Conservation (phyloP, 2,113 vertebrate genomes). For the Catagonus wagneri region DNA sequence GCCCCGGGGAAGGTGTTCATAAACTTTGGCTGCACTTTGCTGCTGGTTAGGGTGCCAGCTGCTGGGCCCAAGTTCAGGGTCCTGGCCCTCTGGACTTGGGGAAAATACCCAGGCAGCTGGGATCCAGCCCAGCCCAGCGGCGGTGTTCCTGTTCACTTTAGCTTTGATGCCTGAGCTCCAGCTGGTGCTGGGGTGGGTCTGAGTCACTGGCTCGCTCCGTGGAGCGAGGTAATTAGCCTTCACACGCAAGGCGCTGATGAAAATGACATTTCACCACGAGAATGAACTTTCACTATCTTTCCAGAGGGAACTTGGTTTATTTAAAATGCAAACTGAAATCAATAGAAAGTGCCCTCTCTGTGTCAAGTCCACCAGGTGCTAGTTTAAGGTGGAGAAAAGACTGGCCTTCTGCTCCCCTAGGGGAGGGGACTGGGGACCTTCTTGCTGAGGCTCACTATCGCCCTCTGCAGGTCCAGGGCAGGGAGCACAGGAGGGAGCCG, state of each 20-base stretch:
- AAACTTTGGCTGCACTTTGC: not conserved
- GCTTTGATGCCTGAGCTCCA: not conserved
- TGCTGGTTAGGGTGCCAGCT: not conserved
- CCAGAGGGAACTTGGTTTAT: not conserved
- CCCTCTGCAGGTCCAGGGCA: not conserved
- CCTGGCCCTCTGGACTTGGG: not conserved
- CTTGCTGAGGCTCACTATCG: not conserved
- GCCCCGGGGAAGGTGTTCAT: too few species aligned
- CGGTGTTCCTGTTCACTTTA: not conserved
- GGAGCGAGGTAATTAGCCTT: slow-evolving; percentile 4
- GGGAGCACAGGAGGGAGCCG: not conserved
- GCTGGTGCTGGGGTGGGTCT: not conserved
- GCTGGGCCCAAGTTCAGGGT: not conserved
- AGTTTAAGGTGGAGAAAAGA: not conserved
- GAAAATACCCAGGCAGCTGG: not conserved
- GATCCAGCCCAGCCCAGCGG: not conserved
- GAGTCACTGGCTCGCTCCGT: not conserved
- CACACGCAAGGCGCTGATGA: not conserved
- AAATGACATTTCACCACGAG: not conserved
- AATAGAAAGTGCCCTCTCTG: not conserved
- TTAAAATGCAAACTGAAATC: slow-evolving; percentile 69
- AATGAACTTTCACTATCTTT: slow-evolving; percentile 12
- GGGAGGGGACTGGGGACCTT: too few species aligned
- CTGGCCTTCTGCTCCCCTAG: accelerated
- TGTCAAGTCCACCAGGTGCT: not conserved